Evolutionary conservation across 2,797 vertebrate species (phyloP), one percentile per base, ranked within the genome.

Genomic region (Nannoperca australis): DNA sequence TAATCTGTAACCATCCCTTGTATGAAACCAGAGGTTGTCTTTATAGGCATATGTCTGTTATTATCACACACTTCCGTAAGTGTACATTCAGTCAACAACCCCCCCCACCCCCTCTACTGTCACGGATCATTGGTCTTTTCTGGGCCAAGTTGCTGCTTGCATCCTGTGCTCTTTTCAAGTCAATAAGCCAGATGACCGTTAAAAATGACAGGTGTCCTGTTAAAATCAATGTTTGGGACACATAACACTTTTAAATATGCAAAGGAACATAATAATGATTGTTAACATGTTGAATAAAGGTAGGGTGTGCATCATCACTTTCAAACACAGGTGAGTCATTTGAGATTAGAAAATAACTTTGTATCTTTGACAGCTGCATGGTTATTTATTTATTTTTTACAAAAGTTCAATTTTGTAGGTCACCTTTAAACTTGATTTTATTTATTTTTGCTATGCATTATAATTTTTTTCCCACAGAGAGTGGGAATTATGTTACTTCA

Each of bases 151-250:
- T 77, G 65, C 79, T 77, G 69, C 44, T 54, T 51, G 30, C 50
- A 54, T n/a, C 44, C 70, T 56, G 1, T 90, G 89, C 78, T 88
- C 90, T 89, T 91, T 92, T 91, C 79, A 83, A 90, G 88, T 74
- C 69, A 55, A n/a, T 17, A 34, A 62, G 69, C 40, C 83, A 83
- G 47, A 40, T 79, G 72, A 70, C 70, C 78, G 63, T 56, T 78
- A 84, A 40, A 55, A 59, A 67, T 51, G 55, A 55, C 74, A 76
- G 59, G 42, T 68, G 61, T 65, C 59, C 47, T 34, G 17, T 66
- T 64, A 65, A 49, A 68, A 58, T 50, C 56, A 73, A 3, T 54
- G 73, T 70, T 68, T 64, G 61, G 47, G 34, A 59, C 42, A 66
- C 18, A 34, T 62, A 53, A 56, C 58, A 49, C 40, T 14, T 42